Conservation (phyloP, 1,140 invertebrate genomes). For the Papilio aristodemus region DNA sequence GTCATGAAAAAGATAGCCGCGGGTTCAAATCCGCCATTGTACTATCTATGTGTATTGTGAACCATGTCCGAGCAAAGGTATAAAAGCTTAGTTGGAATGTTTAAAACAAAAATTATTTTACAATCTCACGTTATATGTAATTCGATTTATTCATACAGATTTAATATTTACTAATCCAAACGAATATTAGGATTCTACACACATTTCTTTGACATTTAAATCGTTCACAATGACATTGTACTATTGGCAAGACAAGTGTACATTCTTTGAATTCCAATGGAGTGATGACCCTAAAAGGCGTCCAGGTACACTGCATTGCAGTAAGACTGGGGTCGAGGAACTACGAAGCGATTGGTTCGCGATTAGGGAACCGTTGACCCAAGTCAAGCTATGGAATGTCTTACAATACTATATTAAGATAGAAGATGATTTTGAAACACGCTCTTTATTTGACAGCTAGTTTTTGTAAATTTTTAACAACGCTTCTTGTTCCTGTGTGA, state of each 20-base stretch:
- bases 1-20: too few relatives aligned
- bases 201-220: background rate
- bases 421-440: background rate
- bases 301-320: slow-evolving; percentile 30
- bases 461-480: too few relatives aligned
- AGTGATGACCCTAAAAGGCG: slow-evolving; percentile 15
- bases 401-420: background rate
- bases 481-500: too few relatives aligned
- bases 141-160: background rate
- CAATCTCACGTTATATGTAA: too few relatives aligned
- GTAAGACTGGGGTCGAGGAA: slow-evolving; percentile 48
- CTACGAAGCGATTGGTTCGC: slow-evolving; percentile 45
- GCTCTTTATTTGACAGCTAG: too few relatives aligned
- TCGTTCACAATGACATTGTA: background rate
- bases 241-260: slow-evolving; percentile 19
- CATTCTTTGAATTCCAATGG: slow-evolving; percentile 25
- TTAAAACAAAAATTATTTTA: too few relatives aligned
- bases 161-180: background rate
- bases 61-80: too few relatives aligned
- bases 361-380: slow-evolving; percentile 59
- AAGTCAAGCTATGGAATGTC: slow-evolving; percentile 14
- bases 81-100: too few relatives aligned
- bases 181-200: too few relatives aligned
- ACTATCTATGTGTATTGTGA: too few relatives aligned
- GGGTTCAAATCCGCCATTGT: too few relatives aligned